Base-by-base conservation (phyloP, 2,888 invertebrate genomes). In the Hyalella azteca region DNA sequence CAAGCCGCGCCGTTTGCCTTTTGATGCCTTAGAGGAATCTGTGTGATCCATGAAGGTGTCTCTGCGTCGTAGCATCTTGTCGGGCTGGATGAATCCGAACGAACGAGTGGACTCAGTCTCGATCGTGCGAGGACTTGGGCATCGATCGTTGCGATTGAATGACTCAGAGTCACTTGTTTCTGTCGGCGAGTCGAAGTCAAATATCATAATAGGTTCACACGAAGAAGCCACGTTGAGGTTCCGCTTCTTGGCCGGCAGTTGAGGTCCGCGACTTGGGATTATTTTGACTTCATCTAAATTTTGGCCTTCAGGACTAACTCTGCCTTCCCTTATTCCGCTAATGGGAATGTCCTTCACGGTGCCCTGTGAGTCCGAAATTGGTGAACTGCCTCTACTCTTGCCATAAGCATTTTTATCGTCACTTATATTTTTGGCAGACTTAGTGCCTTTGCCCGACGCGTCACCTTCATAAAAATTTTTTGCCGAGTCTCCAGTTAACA, bases 131-230 rank as follows among this genome's bases (percentile, higher is more conserved):
- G 81, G 83, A 60, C 81, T 83, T 13, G 79, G 73, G n/a, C 66
- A 78, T 32, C 79, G 73, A 19, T 79, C 66, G 26, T 54, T 75
- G 2, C 76, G 49, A n/a, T 60, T 50, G n/a, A 81, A 75, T 32
- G 79, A 81, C 26, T 82, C 84, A 2, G 84, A 82, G 39, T 84
- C 84, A 49, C 81, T 82, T 19, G 84, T 82, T 75, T 84, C 84
- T 4, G 84, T 79, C 15, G 84, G 84, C 3, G 84, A 82, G 22
- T 84, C 84, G 54, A 81, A 59, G 50, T 84, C 82, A 9, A 84
- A 48, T 22, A 79, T 77, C 15, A 79, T 48, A 9, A 82, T 79
- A 3, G 84, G 82, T 19, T 82, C 79, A 50, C 54, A 73, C 5
- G 49, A 36, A 29, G 73, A 0, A 39, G 73, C 41, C 13, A 54